Base-by-base conservation (phyloP, 2,113 vertebrate genomes). In the Chlorocebus sabaeus region DNA sequence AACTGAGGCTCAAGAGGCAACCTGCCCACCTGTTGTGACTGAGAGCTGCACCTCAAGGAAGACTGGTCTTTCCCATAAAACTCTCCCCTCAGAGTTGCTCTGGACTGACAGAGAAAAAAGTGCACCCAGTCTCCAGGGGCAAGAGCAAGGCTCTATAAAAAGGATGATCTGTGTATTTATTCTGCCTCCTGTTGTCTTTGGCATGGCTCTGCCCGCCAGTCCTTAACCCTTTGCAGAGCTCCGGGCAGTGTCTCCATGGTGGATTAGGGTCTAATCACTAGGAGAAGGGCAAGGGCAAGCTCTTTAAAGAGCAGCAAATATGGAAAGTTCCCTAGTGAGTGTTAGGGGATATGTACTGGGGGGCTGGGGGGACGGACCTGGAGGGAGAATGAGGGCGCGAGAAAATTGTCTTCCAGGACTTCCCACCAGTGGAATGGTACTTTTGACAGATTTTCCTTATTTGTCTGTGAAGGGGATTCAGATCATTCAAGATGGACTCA, bases 401-500 rank as follows among this genome's bases (percentile, higher is more conserved):
- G 64, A 75, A 52, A 75, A 22, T 16, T 8, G 0, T 86, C 83
- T 59, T 50, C 75, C 30, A 20, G 82, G 64, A 8, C 86, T 90
- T 81, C 48, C 52, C 12, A 48, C 67, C 40, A 11, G 14, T 20
- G 1, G 20, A 89, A 78, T 6, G 79, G 32, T 93, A 93, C 88
- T 98, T 95, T 83, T 83, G 40, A 25, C 88, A 98, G 95, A 92
- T 97, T 98, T 97, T 98, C 98, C 98, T 98, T 99, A 98, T 99
- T 98, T 99, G 98, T 98, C 98, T 97, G 80, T 98, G 93, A 98
- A 98, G 92, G 95, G 96, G 85, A 98, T 98, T 98, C 97, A 96
- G 70, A 97, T 97, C 95, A 96, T 98, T 98, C 97, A 98, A 98
- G 98, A 99, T 93, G 98, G 98, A 98, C 98, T 98, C 98, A 98